Percentiles rank a stretch among this genome's conserved stretches.
Evolutionary conservation across 2,888 invertebrate species (phyloP).

Genomic region (Mythimna impura): DNA sequence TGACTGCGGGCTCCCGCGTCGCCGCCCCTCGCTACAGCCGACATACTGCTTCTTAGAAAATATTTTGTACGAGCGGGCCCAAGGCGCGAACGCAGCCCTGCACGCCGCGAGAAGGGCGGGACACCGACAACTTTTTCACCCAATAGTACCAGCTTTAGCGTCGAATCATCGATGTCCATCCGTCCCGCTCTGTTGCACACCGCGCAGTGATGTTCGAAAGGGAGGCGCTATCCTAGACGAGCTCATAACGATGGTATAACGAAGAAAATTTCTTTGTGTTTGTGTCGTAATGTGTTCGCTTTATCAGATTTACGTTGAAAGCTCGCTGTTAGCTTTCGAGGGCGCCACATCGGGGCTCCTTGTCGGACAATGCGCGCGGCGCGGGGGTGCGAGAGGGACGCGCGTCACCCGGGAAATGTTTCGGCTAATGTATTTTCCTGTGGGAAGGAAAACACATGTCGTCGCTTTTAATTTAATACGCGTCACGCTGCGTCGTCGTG

Average conservation of each 20-base stretch:
- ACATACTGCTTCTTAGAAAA: slow-evolving; percentile 88
- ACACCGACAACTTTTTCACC: slow-evolving; percentile 83
- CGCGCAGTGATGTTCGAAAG: slow-evolving; percentile 60
- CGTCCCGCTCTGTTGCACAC: slow-evolving; percentile 73
- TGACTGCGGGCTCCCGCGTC: slow-evolving; percentile 90
- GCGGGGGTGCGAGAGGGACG: slow-evolving; percentile 73
- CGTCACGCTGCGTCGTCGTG: slow-evolving; percentile 87
- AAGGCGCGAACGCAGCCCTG: slow-evolving; percentile 87
- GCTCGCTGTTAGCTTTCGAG: slow-evolving; percentile 87
- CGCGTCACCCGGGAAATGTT: slow-evolving; percentile 83
- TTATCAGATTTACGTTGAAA: slow-evolving; percentile 90
- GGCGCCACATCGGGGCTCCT: slow-evolving; percentile 80
- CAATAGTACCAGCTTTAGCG: slow-evolving; percentile 77
- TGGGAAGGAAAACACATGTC: slow-evolving; percentile 90
- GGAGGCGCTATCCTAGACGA: slow-evolving; percentile 65
- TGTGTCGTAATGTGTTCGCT: slow-evolving; percentile 88
- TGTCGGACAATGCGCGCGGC: slow-evolving; percentile 62
- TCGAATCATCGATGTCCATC: slow-evolving; percentile 59
- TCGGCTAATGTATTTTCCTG: slow-evolving; percentile 90
- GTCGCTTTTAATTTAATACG: slow-evolving; percentile 90
- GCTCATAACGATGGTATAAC: slow-evolving; percentile 74
- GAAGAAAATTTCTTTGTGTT: slow-evolving; percentile 88
- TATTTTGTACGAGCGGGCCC: slow-evolving; percentile 78
- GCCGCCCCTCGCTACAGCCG: slow-evolving; percentile 87
- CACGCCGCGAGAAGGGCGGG: slow-evolving; percentile 83